phyloP scores from a whole-genome alignment of 2,113 vertebrate genomes.

The Chrysochloris asiatica region DNA sequence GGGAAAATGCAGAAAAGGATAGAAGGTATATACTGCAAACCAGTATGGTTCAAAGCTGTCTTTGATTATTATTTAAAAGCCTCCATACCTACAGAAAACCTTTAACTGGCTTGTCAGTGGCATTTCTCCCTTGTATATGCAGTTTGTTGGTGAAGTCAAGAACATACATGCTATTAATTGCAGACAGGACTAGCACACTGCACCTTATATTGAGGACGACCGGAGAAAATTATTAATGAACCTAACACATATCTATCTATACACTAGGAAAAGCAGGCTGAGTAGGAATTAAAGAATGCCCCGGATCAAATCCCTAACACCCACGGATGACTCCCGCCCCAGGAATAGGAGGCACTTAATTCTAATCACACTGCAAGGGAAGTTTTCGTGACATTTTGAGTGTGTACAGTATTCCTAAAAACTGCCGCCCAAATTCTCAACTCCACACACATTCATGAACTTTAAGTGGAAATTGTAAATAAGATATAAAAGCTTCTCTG shows the following conservation, averaged over 20 bases:
- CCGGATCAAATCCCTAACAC: not conserved
- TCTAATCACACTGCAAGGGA: not conserved
- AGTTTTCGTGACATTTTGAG: not conserved
- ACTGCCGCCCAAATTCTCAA: not conserved
- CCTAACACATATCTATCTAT: not conserved
- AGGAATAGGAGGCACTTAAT: not conserved
- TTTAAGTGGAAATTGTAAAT: not conserved
- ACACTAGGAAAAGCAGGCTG: not conserved
- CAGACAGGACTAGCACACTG: not conserved
- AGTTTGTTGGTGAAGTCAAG: slow-evolving; percentile 7
- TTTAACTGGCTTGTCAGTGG: not conserved
- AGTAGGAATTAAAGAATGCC: not conserved
- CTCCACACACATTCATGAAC: not conserved
- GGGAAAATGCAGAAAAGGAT: slow-evolving; percentile 78
- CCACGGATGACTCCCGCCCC: not conserved
- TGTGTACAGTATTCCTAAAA: not conserved
- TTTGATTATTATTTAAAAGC: slow-evolving; percentile 45
- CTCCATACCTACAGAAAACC: not conserved
- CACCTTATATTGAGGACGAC: not conserved
- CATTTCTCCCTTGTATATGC: not conserved
- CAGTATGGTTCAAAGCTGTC: not conserved
- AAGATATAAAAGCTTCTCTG: not conserved
- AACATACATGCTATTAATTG: slow-evolving; percentile 7
- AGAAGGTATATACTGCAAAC: slow-evolving; percentile 65
- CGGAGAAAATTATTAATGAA: not conserved